Conservation (phyloP, 2,888 invertebrate species). For the Hyposoter dolosus region DNA sequence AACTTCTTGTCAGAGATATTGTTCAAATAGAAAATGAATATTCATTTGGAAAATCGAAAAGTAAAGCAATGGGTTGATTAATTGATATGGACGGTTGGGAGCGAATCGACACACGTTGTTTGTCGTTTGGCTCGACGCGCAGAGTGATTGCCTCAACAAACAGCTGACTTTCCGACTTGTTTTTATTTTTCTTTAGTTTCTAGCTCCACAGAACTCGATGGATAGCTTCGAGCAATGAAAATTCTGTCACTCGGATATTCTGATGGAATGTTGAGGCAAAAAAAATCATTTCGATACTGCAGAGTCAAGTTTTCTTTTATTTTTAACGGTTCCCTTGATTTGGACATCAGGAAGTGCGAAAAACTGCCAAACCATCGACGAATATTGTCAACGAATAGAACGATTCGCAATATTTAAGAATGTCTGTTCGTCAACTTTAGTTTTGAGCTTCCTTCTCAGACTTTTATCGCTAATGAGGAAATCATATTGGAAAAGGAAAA, state of each 20-base stretch:
- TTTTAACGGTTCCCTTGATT: no score
- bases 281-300: no score
- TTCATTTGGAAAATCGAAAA: background rate
- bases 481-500: background rate
- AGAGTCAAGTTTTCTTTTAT: no score
- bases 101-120: background rate
- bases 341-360: no score
- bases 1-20: background rate
- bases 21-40: background rate
- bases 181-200: background rate
- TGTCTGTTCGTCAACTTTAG: slow-evolving; percentile 27
- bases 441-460: slow-evolving; percentile 31
- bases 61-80: background rate
- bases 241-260: background rate
- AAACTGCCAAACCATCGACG: no score
- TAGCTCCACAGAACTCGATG: background rate
- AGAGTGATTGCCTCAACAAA: background rate
- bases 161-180: background rate
- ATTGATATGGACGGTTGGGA: background rate
- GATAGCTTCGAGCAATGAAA: background rate
- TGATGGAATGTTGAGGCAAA: background rate
- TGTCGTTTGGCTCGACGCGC: background rate
- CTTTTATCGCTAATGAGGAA: slow-evolving; percentile 4
- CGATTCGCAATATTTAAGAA: background rate
- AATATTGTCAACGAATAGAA: no score